These are phyloP conservation scores for Cephalopterus ornatus DNA, from an alignment of 2,113 vertebrate species.

Conservation along the genomic window DNA sequence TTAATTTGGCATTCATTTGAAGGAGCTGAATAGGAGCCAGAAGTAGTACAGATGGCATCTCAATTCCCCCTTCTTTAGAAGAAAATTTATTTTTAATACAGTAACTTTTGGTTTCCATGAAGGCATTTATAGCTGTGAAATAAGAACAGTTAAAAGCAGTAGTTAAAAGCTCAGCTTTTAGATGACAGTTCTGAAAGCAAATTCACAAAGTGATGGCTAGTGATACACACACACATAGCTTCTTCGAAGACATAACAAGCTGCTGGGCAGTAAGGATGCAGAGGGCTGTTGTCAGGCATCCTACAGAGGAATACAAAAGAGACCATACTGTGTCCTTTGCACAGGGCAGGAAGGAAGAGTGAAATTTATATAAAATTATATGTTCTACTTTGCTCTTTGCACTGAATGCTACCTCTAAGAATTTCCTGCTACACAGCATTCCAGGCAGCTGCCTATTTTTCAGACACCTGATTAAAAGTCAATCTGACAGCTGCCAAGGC, in stretches of 20 bases:
- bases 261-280: background rate
- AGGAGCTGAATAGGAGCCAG: constrained; percentile 25
- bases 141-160: background rate
- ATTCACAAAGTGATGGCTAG: background rate
- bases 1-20: constrained; percentile 36
- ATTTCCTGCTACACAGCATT: background rate
- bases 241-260: background rate
- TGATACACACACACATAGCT: background rate
- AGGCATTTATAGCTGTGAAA: background rate
- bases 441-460: background rate
- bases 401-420: background rate
- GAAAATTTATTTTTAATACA: constrained; percentile 26
- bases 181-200: background rate
- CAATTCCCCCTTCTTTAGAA: background rate
- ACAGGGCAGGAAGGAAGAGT: fast-evolving
- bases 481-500: background rate
- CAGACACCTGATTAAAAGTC: background rate
- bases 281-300: background rate
- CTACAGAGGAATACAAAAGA: background rate
- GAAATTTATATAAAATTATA: background rate
- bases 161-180: background rate
- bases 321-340: background rate
- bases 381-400: background rate
- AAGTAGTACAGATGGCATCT: constrained; percentile 42
- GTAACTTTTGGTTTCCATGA: constrained; percentile 1